Evolutionary conservation across 1,140 invertebrate genomes (phyloP), one percentile per base, ranked within the genome.

Genomic region (Sweltsa coloradensis): DNA sequence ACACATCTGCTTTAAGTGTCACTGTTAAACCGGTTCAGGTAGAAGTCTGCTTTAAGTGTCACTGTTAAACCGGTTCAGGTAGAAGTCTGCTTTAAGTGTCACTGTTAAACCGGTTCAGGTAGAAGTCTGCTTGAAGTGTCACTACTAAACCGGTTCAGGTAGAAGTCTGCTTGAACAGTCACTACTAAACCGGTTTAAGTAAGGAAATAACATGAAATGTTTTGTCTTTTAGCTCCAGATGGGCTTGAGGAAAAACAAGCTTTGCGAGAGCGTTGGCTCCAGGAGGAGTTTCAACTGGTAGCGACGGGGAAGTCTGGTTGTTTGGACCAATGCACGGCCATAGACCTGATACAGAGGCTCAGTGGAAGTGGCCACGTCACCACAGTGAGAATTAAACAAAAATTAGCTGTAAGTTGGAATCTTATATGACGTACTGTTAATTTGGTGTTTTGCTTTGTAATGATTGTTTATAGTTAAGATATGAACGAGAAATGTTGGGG

Each of bases 231-330:
- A 54, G 57, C 60, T 23, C 56, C 57, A 7, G 57, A 60, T 34
- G 55, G 45, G 23, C 45, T 58, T 29, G 68, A 66, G 53, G 69
- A 70, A 45, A 63, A 65, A 50, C 64, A 70, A 49, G 66, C 66
- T 34, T 62, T 74, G 57, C 59, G 72, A 53, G 70, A 68, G 50
- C 61, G 62, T 37, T 78, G 76, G 76, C 60, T 78, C 39, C 55
- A 60, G 51, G 66, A 73, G 42, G 63, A 73, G 53, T 79, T 79
- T 55, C 59, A 70, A 47, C 57, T 66, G 34, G 69, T 71, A 3
- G 56, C 57, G 42, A 53, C 53, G 4, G 64, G 70, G 24, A 55
- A 64, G 6, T 61, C 60, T 36, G 70, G 71, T 23, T 55, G 62
- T 34, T 55, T 78, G 16, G 67, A 71, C 49, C 72, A 76, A 55